Percentiles rank a stretch among this genome's conserved stretches.
Conservation (phyloP, 53 echinoderm and acorn worm genomes). For the Luidia sarsii region DNA sequence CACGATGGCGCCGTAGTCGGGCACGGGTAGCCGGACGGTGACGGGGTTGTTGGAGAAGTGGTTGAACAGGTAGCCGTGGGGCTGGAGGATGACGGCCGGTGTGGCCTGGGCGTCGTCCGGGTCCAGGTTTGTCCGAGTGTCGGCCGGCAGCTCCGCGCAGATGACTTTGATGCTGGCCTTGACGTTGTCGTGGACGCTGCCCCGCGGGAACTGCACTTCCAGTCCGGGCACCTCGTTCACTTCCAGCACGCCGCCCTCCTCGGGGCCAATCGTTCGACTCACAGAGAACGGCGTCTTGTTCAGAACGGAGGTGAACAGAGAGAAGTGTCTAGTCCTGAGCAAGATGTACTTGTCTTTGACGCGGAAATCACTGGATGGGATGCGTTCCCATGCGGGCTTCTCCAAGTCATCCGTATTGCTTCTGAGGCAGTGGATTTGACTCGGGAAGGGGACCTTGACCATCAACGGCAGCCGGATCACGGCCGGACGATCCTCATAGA, state of each 20-base stretch:
- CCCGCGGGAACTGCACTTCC: conserved; percentile 76
- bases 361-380: conserved; percentile 85
- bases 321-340: conserved; percentile 80
- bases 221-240: conserved; percentile 91
- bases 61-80: conserved; percentile 88
- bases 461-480: conserved; percentile 79
- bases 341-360: conserved; percentile 69
- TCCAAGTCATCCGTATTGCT: conserved; percentile 83
- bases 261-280: conserved; percentile 57
- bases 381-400: conserved; percentile 75
- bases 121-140: conserved; percentile 65
- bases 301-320: conserved; percentile 78
- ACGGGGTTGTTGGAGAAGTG: conserved; percentile 64
- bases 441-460: conserved; percentile 57
- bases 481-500: conserved; percentile 90
- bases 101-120: conserved; percentile 74
- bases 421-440: conserved; percentile 73
- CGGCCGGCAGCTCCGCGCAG: conserved; percentile 69
- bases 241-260: conserved; percentile 76
- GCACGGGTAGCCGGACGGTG: conserved; percentile 79
- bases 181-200: conserved; percentile 65
- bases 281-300: conserved; percentile 68
- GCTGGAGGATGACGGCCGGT: conserved; percentile 73
- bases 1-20: conserved; percentile 76
- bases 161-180: conserved; percentile 78